Evolutionary conservation across 92 coral and sea anemone genomes (phyloP), one percentile per base, ranked within the genome.

Genomic region (Galaxea fascicularis): DNA sequence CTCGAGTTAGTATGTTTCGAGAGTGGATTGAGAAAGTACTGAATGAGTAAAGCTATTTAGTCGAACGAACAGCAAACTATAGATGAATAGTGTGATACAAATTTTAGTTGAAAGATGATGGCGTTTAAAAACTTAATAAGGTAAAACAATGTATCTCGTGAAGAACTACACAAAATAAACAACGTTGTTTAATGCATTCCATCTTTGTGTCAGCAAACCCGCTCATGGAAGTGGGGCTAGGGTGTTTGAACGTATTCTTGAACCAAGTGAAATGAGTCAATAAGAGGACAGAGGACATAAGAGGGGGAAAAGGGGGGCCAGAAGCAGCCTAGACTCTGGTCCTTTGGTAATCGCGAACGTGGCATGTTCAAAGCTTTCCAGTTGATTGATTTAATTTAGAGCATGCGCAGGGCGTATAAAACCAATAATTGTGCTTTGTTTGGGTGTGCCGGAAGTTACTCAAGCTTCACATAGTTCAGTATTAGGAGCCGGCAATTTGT

Each of bases 1-100:
- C 93, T 16, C 90, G 93, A 45, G 90, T 90, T 58, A 90, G 93
- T 83, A 51, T 57, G 74, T 86, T 90, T 44, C 87, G 93, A 1
- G 39, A 75, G 4, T 90, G 93, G 93, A 90, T 90, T 13, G 87
- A 90, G 29, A 39, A 80, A 24, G 54, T 31, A 51, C 28, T 90
- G 7, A 62, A 68, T n/a, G 72, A 65, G 73, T 80, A 39, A 65
- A 28, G 15, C 12, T 65, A 65, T 12, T 68, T 44, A 17, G 12
- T 6, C 22, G 14, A 69, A 69, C 51, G 10, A 39, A 21, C 51
- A n/a, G 20, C 16, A 39, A 69, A 8, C 13, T n/a, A 18, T 17
- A 31, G 5, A 22, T 6, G 25, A 57, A 52, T 26, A 12, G 45
- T 26, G 22, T 24, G 27, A 73, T 22, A 25, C 11, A 51, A 73